Percentiles rank a stretch among this genome's conserved stretches.
Conservation (phyloP, 2,113 vertebrate genomes). For the Ctenomys sociabilis region DNA sequence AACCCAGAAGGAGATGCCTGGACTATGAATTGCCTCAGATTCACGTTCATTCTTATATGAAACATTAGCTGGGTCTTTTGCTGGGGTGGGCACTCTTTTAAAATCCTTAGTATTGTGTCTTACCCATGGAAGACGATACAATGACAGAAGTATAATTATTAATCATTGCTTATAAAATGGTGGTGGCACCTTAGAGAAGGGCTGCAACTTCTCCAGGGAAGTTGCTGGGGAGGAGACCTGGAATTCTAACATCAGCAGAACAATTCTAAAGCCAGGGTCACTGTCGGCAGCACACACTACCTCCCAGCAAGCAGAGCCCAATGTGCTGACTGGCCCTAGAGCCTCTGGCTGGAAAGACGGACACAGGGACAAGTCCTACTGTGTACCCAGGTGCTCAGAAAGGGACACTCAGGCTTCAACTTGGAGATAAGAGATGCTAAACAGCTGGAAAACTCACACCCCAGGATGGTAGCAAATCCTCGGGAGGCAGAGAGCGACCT, state of each 20-base stretch:
- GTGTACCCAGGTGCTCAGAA: background rate
- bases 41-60: background rate
- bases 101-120: no score
- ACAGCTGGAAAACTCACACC: background rate
- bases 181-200: background rate
- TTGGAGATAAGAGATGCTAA: background rate
- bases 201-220: background rate
- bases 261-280: background rate
- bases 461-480: background rate
- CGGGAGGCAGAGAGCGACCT: background rate
- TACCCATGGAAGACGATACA: background rate
- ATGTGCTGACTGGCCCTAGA: background rate
- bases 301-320: background rate
- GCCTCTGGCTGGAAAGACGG: background rate
- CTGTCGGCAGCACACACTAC: rapidly evolving
- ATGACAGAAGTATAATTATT: background rate
- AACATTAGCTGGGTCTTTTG: background rate
- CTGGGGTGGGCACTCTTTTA: background rate
- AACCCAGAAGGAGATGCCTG: background rate
- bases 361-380: rapidly evolving
- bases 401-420: no score
- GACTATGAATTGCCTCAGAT: background rate
- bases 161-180: background rate
- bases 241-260: background rate
- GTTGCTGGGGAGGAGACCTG: background rate